Percentiles rank a stretch among this genome's conserved stretches.
phyloP scores from a whole-genome alignment of 2,888 invertebrate species.

The Ormyrus pomaceus region DNA sequence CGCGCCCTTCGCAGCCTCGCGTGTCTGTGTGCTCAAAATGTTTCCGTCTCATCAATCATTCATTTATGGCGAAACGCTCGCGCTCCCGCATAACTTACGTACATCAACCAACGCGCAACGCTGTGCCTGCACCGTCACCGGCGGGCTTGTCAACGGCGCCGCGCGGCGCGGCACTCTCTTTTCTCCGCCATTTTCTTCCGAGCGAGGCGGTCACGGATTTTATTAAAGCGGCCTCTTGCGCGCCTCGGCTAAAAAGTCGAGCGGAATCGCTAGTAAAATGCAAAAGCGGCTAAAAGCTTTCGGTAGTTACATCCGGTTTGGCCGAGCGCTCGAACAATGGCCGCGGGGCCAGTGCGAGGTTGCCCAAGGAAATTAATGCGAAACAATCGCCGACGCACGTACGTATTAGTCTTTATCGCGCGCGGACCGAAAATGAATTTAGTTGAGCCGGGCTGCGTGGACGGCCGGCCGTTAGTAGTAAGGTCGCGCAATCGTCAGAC shows the following conservation, averaged over 20 bases:
- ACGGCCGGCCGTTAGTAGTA: constrained; percentile 28
- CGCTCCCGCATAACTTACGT: constrained; percentile 48
- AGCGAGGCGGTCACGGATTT: too few relatives aligned
- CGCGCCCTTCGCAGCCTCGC: not conserved
- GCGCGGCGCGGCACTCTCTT: too few relatives aligned
- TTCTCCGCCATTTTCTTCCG: too few relatives aligned
- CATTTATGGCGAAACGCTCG: constrained; percentile 38
- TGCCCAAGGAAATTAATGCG: constrained; percentile 36
- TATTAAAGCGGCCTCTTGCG: not conserved
- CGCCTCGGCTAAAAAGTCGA: not conserved
- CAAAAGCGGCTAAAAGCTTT: constrained; percentile 47
- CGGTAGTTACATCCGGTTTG: not conserved
- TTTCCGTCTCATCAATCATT: constrained; percentile 52
- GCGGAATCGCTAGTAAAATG: constrained; percentile 7
- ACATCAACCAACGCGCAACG: constrained; percentile 24
- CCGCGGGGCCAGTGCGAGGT: not conserved
- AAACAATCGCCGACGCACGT: not conserved
- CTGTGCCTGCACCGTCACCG: too few relatives aligned
- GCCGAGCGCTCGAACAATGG: not conserved
- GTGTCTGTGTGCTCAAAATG: constrained; percentile 45
- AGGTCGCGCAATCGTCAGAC: constrained; percentile 53
- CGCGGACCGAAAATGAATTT: constrained; percentile 21
- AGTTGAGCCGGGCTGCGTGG: not conserved
- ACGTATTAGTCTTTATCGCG: constrained; percentile 9
- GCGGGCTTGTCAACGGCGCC: too few relatives aligned